Evolutionary conservation across 2,797 vertebrate genomes (phyloP).

Genomic region (Coreius guichenoti): DNA sequence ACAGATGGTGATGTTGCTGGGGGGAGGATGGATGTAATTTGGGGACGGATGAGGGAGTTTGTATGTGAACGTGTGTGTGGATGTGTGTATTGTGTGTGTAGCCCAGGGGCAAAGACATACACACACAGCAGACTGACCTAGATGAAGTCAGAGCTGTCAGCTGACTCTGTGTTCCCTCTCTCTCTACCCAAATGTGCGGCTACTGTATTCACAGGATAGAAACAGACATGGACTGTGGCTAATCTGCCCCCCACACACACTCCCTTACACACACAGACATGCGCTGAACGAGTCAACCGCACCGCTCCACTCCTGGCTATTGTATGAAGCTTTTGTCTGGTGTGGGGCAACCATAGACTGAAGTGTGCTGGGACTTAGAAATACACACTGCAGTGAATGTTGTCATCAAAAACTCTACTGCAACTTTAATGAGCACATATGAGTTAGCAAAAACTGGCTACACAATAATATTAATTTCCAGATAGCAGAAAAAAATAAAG

Average conservation of each 20-base stretch:
- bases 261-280: constrained; percentile 14
- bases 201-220: constrained; percentile 31
- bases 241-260: constrained; percentile 21
- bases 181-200: constrained; percentile 31
- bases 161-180: constrained; percentile 57
- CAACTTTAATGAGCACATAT: constrained; percentile 39
- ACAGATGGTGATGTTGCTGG: constrained; percentile 45
- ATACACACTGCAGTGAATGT: background rate
- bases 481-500: constrained; percentile 61
- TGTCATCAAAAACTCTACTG: background rate
- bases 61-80: constrained; percentile 32
- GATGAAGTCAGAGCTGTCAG: constrained; percentile 61
- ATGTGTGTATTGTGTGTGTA: constrained; percentile 35
- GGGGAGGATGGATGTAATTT: constrained; percentile 38
- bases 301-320: constrained; percentile 34
- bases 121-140: constrained; percentile 62
- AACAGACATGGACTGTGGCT: constrained; percentile 45
- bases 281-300: constrained; percentile 23
- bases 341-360: constrained; percentile 26
- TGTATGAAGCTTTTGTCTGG: constrained; percentile 53
- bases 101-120: constrained; percentile 44
- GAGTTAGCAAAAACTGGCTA: constrained; percentile 58
- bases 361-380: constrained; percentile 6
- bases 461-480: constrained; percentile 68
- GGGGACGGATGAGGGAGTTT: constrained; percentile 39